Base-by-base conservation (phyloP, 2,888 invertebrate genomes). In the Junonia oenone region DNA sequence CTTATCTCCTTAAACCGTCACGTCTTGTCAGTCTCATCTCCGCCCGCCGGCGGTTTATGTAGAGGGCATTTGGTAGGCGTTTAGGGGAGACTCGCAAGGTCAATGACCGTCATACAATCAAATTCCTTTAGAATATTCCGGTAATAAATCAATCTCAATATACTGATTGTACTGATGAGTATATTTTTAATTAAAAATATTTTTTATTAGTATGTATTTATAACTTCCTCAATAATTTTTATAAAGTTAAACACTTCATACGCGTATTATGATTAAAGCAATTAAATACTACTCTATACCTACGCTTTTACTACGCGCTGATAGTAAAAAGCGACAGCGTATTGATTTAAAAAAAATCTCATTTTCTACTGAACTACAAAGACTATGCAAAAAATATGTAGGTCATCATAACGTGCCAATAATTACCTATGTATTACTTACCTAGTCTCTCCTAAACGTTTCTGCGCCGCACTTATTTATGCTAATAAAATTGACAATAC, bases 401-500 rank as follows among this genome's bases (percentile, higher is more conserved):
- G 89, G 89, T 88, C 89, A 89, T 78, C 77, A 76, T 71, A 76
- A 81, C 74, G 80, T 83, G 83, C 81, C 76, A 82, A 88, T 87
- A 83, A 88, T 81, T 81, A 83, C 79, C 79, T 78, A 78, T 75
- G 62, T 62, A 66, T 67, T 78, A 80, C 87, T 86, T 76, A 87
- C 87, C 83, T 68, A 73, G 64, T 69, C 70, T 69, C 66, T 71
- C 68, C 66, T 68, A 71, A 75, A 71, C 68, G 72, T 70, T 77
- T 78, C 72, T 75, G 72, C 78, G 80, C 69, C 82, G 78, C 80
- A 82, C 76, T 78, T 73, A 68, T 76, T 72, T 62, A 60, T 59
- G 51, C 46, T 52, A 59, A 56, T 61, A 56, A 48, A 55, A 45
- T 29, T 48, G 15, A 48, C 17, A 29, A 37, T 49, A 40, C 56